A percentile compares a stretch with the other conserved stretches of the same genome.
Conservation (phyloP, 2,113 vertebrate genomes). For the rabbit (Oryctolagus cuniculus) region DNA sequence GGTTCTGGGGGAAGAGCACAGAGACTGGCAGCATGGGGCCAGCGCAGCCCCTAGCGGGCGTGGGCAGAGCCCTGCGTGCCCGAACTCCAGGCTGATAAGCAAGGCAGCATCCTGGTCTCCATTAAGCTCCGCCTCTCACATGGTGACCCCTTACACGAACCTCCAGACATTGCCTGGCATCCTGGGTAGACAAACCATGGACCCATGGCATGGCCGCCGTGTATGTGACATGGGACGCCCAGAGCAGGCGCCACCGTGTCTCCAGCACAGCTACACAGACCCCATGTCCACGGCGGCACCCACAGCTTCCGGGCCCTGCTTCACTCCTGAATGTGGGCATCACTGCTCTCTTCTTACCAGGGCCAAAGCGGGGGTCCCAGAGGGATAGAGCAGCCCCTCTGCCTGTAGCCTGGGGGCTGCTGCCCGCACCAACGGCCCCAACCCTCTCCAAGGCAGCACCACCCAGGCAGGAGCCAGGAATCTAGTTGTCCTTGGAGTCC, state of each 20-base stretch:
- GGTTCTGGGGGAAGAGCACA: slow-evolving; percentile 91
- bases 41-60: not conserved
- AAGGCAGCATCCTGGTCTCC: not conserved
- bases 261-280: fast-evolving
- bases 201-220: no score
- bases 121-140: no score
- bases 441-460: no score
- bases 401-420: not conserved
- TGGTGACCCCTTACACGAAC: fast-evolving
- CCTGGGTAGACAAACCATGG: not conserved
- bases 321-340: fast-evolving
- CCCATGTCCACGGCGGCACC: no score
- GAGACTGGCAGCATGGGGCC: slow-evolving; percentile 60
- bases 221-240: not conserved
- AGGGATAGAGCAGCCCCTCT: not conserved
- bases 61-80: no score
- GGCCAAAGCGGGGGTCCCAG: no score
- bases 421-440: fast-evolving
- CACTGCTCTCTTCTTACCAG: not conserved
- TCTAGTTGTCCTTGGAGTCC: not conserved
- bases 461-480: no score
- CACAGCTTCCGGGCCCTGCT: fast-evolving
- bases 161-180: not conserved
- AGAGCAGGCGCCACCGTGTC: fast-evolving
- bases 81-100: no score